Evolutionary conservation across 2,113 vertebrate genomes (phyloP).

Genomic region (Chrysochloris asiatica): DNA sequence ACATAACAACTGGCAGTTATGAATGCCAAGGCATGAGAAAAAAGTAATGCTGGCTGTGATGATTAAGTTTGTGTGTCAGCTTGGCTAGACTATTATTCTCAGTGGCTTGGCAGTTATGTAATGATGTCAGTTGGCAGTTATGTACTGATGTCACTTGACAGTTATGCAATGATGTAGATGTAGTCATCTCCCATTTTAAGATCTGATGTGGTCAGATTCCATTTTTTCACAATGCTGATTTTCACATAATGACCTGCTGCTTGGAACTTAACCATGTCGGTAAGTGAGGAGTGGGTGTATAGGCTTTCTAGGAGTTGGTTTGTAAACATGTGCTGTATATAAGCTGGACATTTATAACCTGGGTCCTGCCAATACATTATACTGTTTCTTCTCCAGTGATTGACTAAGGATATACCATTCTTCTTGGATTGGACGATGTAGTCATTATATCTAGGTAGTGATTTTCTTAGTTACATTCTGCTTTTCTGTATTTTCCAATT

Average conservation of each 20-base stretch:
- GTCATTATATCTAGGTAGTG: not conserved
- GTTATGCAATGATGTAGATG: too few species aligned
- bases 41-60: not conserved
- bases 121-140: not conserved
- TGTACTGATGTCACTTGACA: not conserved
- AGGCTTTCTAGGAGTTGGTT: not conserved
- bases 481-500: not conserved
- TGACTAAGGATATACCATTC: fast-evolving
- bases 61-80: not conserved
- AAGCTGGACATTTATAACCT: not conserved
- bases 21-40: not conserved
- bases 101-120: not conserved
- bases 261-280: too few species aligned
- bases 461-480: not conserved
- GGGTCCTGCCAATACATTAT: fast-evolving
- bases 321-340: not conserved
- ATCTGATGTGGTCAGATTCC: not conserved
- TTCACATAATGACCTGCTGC: too few species aligned
- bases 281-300: not conserved
- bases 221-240: too few species aligned
- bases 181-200: not conserved
- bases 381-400: not conserved
- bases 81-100: not conserved
- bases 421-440: not conserved
- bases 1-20: not conserved